Evolutionary conservation across 2,888 invertebrate genomes (phyloP).

Genomic region (Apocheima hispidaria): DNA sequence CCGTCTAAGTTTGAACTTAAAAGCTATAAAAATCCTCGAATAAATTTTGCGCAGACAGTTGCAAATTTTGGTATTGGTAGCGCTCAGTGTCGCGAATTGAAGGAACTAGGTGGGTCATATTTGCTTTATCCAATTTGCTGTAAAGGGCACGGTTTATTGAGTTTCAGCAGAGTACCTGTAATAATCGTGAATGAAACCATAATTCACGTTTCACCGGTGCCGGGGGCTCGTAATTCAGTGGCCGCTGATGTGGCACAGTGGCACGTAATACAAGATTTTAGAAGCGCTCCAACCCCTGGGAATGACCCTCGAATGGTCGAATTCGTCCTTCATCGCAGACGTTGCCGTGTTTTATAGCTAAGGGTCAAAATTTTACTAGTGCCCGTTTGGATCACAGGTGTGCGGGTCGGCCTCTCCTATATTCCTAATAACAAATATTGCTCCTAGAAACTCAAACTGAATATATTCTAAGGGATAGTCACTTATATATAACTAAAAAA

Average conservation of each 20-base stretch:
- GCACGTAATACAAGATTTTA: conserved; percentile 73
- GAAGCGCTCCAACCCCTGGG: conserved; percentile 63
- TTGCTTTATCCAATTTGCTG: conserved; percentile 28
- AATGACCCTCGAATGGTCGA: conserved; percentile 69
- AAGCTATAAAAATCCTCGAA: conserved; percentile 34
- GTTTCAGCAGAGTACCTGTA: conserved; percentile 52
- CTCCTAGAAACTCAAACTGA: conserved; percentile 12
- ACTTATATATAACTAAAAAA: conserved; percentile 20
- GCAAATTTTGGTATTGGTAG: conserved; percentile 24
- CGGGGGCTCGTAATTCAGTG: conserved; percentile 69
- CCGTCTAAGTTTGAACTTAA: conserved; percentile 31
- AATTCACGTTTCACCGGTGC: conserved; percentile 67
- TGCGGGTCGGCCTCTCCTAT: conserved; percentile 36
- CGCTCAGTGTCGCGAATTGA: conserved; percentile 2
- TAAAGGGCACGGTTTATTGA: conserved; percentile 39
- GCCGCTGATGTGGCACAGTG: conserved; percentile 72
- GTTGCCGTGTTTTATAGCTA: conserved; percentile 68
- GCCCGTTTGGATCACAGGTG: conserved; percentile 58
- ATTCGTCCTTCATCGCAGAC: conserved; percentile 72
- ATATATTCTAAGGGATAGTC: conserved; percentile 11
- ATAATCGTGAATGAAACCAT: conserved; percentile 70
- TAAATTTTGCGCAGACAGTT: conserved; percentile 22
- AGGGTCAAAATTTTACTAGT: conserved; percentile 60
- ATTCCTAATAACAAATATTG: conserved; percentile 22
- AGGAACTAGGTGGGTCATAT: conserved; percentile 20